Conservation (phyloP, 1,140 invertebrate species). For the Amphibalanus amphitrite region DNA sequence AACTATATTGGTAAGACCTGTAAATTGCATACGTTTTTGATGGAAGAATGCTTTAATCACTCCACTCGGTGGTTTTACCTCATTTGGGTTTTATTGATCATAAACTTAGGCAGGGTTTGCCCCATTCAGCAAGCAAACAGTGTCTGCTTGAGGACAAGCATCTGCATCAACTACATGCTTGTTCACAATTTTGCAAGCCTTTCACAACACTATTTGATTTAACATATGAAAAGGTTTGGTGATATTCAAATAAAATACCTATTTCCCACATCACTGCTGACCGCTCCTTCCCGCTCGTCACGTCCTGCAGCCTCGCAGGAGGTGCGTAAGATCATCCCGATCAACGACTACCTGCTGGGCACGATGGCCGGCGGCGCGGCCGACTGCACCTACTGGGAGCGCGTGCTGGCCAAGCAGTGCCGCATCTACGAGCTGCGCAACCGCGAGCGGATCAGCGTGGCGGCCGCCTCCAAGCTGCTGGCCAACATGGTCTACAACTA, state of each 20-base stretch:
- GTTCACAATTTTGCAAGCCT: too few relatives aligned
- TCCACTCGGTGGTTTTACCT: too few relatives aligned
- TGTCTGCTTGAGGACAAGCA: too few relatives aligned
- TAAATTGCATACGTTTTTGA: too few relatives aligned
- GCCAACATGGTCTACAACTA: constrained; percentile 97
- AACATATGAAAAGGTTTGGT: too few relatives aligned
- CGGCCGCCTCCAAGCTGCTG: constrained; percentile 93
- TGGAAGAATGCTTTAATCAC: too few relatives aligned
- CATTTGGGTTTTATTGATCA: too few relatives aligned
- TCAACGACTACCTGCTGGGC: constrained; percentile 83
- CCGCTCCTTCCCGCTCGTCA: not conserved
- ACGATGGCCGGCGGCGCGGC: constrained; percentile 82
- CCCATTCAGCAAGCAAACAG: too few relatives aligned
- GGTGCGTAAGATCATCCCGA: constrained; percentile 97
- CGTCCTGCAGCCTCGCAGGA: constrained; percentile 53
- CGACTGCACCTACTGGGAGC: constrained; percentile 96
- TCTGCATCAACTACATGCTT: too few relatives aligned
- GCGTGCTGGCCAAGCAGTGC: constrained; percentile 84
- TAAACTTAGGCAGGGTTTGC: too few relatives aligned
- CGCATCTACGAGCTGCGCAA: constrained; percentile 92
- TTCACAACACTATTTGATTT: too few relatives aligned
- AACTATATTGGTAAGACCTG: constrained; percentile 70
- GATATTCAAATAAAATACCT: too few relatives aligned
- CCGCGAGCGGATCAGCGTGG: constrained; percentile 89
- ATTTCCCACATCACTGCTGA: not conserved